Base-by-base conservation (phyloP, 2,888 invertebrate genomes). In the Chrysopilus asiliformis region DNA sequence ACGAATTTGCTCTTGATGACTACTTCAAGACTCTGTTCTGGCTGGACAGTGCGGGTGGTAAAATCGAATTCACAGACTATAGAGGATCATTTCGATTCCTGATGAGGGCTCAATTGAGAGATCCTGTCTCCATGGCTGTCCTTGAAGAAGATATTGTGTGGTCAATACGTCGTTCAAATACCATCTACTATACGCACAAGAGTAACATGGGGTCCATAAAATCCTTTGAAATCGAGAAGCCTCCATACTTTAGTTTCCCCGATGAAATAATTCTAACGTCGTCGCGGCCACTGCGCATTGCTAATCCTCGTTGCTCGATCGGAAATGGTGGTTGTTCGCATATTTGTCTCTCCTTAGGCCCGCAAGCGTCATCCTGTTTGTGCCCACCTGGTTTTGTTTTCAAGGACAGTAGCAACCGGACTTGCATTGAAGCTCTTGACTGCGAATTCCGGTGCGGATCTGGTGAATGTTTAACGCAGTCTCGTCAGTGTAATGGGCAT, bases 291-390 rank as follows among this genome's bases (percentile, higher is more conserved):
- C 22, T 41, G 3, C 36, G 34, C 18, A 14, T 32, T 0, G 37
- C 51, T 37, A 47, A 51, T 34, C 79, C 78, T 56, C 67, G 68
- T 1, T 85, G 85, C 49, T 65, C 66, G 18, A 48, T 49, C 7
- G 61, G 63, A 19, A 74, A 74, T 42, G 75, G 74, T 25, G 72
- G 72, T 2, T 87, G 87, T 50, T 76, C 79, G 3, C 79, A 84
- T 53, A 58, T 85, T 8, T 87, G 87, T 51, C 68, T 82, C 3
- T 68, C 74, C 38, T 53, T 58, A 7, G 55, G 56, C 1, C 51
- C 48, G 30, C 47, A 34, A 16, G 27, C 40, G 0, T 63, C 61
- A 45, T 56, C 57, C 4, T 74, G 74, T 41, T 51, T 71, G 1
- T 90, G 90, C 53, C 81, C 87, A 0, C 57, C 72, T 1, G 79